Evolutionary conservation across 2,888 invertebrate species (phyloP).

Genomic region (Callyntrura sp.): DNA sequence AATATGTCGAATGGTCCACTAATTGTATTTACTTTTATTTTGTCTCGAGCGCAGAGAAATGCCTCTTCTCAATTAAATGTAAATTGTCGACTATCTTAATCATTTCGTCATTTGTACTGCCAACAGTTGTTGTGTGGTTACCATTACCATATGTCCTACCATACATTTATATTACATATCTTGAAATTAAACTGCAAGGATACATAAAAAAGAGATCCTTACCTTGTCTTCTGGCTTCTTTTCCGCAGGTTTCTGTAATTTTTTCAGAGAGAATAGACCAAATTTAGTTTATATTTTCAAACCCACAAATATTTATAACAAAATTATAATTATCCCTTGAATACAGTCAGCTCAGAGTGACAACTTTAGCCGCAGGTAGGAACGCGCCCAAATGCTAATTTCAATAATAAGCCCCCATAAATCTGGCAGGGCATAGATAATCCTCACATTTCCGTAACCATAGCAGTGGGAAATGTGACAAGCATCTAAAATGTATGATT

Average conservation of each 20-base stretch:
- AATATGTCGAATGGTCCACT: too few species aligned
- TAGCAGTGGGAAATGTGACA: too few species aligned
- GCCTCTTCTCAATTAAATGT: too few species aligned
- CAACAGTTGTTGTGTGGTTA: too few species aligned
- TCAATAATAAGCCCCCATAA: not conserved
- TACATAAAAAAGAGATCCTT: slow-evolving; percentile 58
- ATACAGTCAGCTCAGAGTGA: slow-evolving; percentile 32
- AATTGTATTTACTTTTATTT: too few species aligned
- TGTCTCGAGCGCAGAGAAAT: too few species aligned
- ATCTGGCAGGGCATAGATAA: not conserved
- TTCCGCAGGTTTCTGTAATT: slow-evolving; percentile 79
- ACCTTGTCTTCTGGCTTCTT: slow-evolving; percentile 81
- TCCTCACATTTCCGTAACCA: too few species aligned
- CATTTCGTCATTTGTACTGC: too few species aligned
- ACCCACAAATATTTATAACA: not conserved
- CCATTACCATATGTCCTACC: too few species aligned
- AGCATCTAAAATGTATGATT: too few species aligned
- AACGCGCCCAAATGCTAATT: not conserved
- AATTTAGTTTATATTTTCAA: slow-evolving; percentile 30
- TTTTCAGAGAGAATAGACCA: slow-evolving; percentile 49
- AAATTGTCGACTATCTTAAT: too few species aligned
- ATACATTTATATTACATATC: not conserved
- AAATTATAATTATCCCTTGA: slow-evolving; percentile 17
- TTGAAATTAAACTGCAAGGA: not conserved
- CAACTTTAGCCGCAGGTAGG: not conserved